phyloP scores from a whole-genome alignment of 2,888 invertebrate genomes.

The Salpingus planirostris region DNA sequence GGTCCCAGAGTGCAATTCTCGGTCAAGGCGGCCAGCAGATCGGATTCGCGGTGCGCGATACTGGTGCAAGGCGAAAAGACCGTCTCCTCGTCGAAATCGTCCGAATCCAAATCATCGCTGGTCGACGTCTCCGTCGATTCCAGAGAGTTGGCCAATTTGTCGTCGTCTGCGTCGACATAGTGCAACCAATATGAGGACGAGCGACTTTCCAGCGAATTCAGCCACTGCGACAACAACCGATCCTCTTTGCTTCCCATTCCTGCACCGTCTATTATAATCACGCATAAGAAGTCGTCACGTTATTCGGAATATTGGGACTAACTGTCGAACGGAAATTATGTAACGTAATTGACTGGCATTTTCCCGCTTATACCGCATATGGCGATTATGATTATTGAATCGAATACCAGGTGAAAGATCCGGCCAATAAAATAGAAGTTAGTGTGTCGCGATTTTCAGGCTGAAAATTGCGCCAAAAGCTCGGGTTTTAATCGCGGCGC shows the following conservation, averaged over 20 bases:
- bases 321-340: too few relatives aligned
- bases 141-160: conserved; percentile 27
- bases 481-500: too few relatives aligned
- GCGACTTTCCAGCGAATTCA: conserved; percentile 34
- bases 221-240: conserved; percentile 31
- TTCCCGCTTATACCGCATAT: too few relatives aligned
- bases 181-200: conserved; percentile 38
- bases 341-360: too few relatives aligned
- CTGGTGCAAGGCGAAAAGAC: conserved; percentile 29
- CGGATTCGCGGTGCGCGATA: conserved; percentile 41
- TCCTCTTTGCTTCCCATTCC: background rate
- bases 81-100: conserved; percentile 2
- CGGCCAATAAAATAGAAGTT: too few relatives aligned
- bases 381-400: too few relatives aligned
- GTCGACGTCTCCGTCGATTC: conserved; percentile 26
- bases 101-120: conserved; percentile 18
- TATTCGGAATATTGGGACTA: too few relatives aligned
- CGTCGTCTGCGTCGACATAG: conserved; percentile 27
- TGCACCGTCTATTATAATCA: too few relatives aligned
- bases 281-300: too few relatives aligned
- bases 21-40: conserved; percentile 37
- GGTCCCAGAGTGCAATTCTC: conserved; percentile 40
- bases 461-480: too few relatives aligned
- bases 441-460: too few relatives aligned
- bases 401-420: too few relatives aligned